Conservation (phyloP, 2,113 vertebrate species). For the human region DNA sequence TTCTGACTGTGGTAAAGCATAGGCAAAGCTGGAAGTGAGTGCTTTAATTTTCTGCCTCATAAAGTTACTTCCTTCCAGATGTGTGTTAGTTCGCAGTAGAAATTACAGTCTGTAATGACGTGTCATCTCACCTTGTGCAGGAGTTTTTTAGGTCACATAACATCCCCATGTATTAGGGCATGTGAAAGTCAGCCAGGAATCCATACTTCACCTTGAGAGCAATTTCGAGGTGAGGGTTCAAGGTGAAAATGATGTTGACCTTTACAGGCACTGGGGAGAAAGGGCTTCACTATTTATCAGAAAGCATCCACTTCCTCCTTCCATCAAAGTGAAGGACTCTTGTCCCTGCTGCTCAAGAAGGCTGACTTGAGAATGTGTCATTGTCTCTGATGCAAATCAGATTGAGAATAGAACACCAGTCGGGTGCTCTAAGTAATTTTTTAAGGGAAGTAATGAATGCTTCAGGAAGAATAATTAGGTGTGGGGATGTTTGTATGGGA, state of each 20-base stretch:
- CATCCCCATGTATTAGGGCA: not conserved
- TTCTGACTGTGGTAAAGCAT: not conserved
- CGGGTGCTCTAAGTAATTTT: not conserved
- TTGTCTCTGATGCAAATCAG: conserved; percentile 49
- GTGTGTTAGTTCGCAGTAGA: not conserved
- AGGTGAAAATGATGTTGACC: not conserved
- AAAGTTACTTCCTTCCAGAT: conserved; percentile 42
- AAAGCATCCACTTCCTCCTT: conserved; percentile 42
- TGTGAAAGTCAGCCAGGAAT: not conserved
- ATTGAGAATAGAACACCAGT: not conserved
- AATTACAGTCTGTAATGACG: not conserved
- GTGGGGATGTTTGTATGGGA: not conserved
- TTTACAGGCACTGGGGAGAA: not conserved
- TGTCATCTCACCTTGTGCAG: not conserved
- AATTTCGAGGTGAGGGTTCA: not conserved
- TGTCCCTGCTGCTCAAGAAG: not conserved
- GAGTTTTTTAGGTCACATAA: not conserved
- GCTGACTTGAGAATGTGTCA: conserved; percentile 16
- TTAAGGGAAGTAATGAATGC: conserved; percentile 47
- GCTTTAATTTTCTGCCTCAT: conserved; percentile 69
- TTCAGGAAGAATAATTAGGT: not conserved
- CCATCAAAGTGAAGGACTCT: not conserved
- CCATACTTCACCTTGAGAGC: not conserved
- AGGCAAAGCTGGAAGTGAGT: not conserved
- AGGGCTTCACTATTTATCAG: not conserved